A percentile compares a stretch with the other conserved stretches of the same genome.
Evolutionary conservation across 2,797 vertebrate genomes (phyloP).

Genomic region (Gallinago solitaria): DNA sequence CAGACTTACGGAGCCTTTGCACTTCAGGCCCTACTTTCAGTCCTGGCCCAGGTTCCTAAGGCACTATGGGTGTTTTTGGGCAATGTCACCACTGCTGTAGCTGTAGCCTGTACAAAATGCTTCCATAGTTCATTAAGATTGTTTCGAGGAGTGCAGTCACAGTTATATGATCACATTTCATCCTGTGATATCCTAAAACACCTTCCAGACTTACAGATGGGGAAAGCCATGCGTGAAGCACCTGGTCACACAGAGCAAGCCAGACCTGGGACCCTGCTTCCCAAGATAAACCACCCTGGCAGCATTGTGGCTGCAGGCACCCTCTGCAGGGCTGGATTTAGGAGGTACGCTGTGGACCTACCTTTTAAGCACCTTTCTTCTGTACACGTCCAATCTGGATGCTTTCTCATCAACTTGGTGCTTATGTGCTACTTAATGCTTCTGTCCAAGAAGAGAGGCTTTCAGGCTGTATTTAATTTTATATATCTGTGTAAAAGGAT

Average conservation of each 20-base stretch:
- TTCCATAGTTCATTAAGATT: background rate
- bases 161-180: background rate
- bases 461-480: constrained; percentile 29
- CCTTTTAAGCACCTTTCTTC: background rate
- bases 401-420: background rate
- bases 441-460: background rate
- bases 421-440: background rate
- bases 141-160: background rate
- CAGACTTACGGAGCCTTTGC: background rate
- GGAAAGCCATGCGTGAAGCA: background rate
- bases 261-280: background rate
- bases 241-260: background rate
- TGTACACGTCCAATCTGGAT: background rate
- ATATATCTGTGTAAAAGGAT: constrained; percentile 18
- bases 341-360: background rate
- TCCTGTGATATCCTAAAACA: background rate
- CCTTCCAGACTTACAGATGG: background rate
- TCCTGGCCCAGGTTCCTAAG: background rate
- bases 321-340: background rate
- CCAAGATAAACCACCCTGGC: background rate
- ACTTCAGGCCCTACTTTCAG: background rate
- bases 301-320: fast-evolving
- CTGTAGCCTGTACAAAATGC: background rate
- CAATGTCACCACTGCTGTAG: background rate
- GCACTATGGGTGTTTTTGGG: background rate